Percentiles rank a stretch among this genome's conserved stretches.
These are phyloP conservation scores for Xenopus tropicalis DNA, from an alignment of 2,113 vertebrate species.

Conservation along the genomic window UCB_Xtro_10.0 CM004451.2:9462001-9462500, in stretches of 20 bases:
- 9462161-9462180: too few relatives aligned
- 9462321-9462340: conserved; percentile 15
- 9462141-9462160: too few relatives aligned
- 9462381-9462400: conserved; percentile 26
- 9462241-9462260: conserved; percentile 2
- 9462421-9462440: conserved; percentile 15
- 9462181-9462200: not conserved
- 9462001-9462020: too few relatives aligned
- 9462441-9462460: conserved; percentile 4
- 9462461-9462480: not conserved
- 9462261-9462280: conserved; percentile 16
- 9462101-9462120: too few relatives aligned
- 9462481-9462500: too few relatives aligned
- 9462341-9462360: conserved; percentile 24
- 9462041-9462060: too few relatives aligned
- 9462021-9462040: too few relatives aligned
- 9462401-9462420: conserved; percentile 1
- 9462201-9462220: conserved; percentile 36
- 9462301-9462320: conserved; percentile 28
- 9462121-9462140: too few relatives aligned
- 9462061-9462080: too few relatives aligned
- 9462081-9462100: too few relatives aligned
- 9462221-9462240: conserved; percentile 31
- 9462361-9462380: conserved; percentile 13
- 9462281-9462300: conserved; percentile 23